Percentiles rank a stretch among this genome's conserved stretches.
phyloP scores from a whole-genome alignment of 2,888 invertebrate genomes.

The Unio pictorum region DNA sequence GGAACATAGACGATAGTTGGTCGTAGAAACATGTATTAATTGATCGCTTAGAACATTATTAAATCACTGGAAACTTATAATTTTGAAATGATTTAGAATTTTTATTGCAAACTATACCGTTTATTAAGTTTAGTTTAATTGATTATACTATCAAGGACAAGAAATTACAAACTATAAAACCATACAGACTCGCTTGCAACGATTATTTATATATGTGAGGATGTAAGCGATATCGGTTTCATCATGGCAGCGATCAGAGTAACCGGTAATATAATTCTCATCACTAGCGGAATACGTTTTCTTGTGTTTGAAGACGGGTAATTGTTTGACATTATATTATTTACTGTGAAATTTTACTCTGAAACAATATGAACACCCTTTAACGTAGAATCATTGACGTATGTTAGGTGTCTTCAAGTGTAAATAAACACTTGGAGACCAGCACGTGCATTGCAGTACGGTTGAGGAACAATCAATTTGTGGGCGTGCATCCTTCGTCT shows the following conservation, averaged over 20 bases:
- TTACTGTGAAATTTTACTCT: too few species aligned
- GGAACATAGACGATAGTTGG: too few species aligned
- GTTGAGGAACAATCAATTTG: too few species aligned
- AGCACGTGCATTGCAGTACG: too few species aligned
- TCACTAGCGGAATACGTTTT: conserved; percentile 31
- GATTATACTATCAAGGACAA: conserved; percentile 10
- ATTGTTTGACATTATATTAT: background rate
- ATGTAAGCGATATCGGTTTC: conserved; percentile 18
- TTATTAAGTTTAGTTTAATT: background rate
- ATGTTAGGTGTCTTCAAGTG: too few species aligned
- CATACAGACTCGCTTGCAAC: background rate
- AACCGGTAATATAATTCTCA: conserved; percentile 20
- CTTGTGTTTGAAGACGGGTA: conserved; percentile 26
- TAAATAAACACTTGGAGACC: too few species aligned
- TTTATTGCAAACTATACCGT: background rate
- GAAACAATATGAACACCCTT: too few species aligned
- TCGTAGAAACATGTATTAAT: too few species aligned
- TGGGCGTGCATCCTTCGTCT: too few species aligned
- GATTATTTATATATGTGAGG: conserved; percentile 20
- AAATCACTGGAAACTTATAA: background rate
- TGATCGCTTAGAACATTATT: too few species aligned
- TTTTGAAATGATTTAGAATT: background rate
- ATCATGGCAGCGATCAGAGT: conserved; percentile 51
- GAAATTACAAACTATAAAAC: too few species aligned
- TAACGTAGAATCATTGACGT: too few species aligned